Conservation (phyloP, 2,113 vertebrate genomes). For the Oncorhynchus kisutch region DNA sequence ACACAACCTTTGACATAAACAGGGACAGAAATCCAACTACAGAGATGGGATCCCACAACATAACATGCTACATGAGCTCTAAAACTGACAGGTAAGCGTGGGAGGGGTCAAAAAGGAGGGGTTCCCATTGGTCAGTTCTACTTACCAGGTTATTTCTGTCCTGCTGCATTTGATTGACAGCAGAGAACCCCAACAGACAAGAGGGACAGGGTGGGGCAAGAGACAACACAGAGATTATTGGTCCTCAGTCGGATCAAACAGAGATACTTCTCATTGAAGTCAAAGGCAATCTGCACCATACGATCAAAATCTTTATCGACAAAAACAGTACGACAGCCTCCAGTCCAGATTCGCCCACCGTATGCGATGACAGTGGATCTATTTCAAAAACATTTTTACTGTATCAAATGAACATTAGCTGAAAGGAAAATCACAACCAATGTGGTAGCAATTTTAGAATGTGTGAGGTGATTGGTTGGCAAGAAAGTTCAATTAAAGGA, state of each 20-base stretch:
- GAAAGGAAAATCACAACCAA: neutral
- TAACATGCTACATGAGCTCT: slow-evolving; percentile 24
- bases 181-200: slow-evolving; percentile 74
- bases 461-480: neutral
- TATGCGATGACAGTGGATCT: too few species aligned
- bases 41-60: slow-evolving; percentile 26
- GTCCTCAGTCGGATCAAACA: slow-evolving; percentile 57
- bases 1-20: neutral
- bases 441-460: neutral
- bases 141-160: slow-evolving; percentile 99
- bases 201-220: slow-evolving; percentile 53
- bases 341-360: too few species aligned
- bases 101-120: slow-evolving; percentile 23
- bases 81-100: slow-evolving; percentile 24
- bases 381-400: too few species aligned
- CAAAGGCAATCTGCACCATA: slow-evolving; percentile 23
- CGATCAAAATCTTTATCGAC: too few species aligned
- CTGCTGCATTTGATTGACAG: slow-evolving; percentile 85
- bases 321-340: too few species aligned
- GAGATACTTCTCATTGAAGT: slow-evolving; percentile 40
- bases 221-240: slow-evolving; percentile 75
- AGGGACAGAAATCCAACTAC: neutral
- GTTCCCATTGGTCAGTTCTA: slow-evolving; percentile 65
- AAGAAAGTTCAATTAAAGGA: slow-evolving; percentile 14
- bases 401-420: too few species aligned